Base-by-base conservation (phyloP, 2,888 invertebrate genomes). In the Patella pellucida region DNA sequence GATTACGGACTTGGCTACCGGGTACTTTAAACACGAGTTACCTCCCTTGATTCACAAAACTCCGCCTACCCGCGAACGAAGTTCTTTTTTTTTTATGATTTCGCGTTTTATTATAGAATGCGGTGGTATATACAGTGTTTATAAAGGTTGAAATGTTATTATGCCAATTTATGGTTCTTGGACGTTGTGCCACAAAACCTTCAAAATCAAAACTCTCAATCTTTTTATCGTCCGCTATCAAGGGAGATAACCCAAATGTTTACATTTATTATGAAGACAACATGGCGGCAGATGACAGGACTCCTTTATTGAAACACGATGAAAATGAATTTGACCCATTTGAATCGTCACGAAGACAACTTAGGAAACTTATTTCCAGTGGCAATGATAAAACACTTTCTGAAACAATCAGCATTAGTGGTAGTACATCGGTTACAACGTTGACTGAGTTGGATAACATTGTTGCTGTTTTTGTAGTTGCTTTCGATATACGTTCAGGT, bases 401-500 rank as follows among this genome's bases (percentile, higher is more conserved):
- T 14, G 84, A 82, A 23, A 81, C 81, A 69, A 84, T 86, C 31
- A 84, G 79, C 15, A 82, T 86, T n/a, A 86, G 83, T 74, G 81
- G 82, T 27, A 85, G 84, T 41, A 81, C 79, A n/a, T 82, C 85
- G 23, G 81, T 82, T 2, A 78, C 83, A 7, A 81, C 86, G 27
- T 77, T 83, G 16, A 74, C 77, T 2, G 86, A 86, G 71, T 78
- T 79, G 2, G 88, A 88, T 72, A 75, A 83, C 62, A 85, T 91
- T 68, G 89, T 91, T 41, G 87, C 89, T 73, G 88, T 91, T 50
- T 91, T 91, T 85, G 90, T 91, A 70, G 91, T 91, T n/a, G 91
- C 91, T 14, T 91, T 91, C 81, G 91, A 91, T 81, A 91, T 90
- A 12, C 77, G 87, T 77, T 86, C 88, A 81, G 88, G 88, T 88